Evolutionary conservation across 2,113 vertebrate genomes (phyloP).

Genomic region (Toxotes jaculatrix): DNA sequence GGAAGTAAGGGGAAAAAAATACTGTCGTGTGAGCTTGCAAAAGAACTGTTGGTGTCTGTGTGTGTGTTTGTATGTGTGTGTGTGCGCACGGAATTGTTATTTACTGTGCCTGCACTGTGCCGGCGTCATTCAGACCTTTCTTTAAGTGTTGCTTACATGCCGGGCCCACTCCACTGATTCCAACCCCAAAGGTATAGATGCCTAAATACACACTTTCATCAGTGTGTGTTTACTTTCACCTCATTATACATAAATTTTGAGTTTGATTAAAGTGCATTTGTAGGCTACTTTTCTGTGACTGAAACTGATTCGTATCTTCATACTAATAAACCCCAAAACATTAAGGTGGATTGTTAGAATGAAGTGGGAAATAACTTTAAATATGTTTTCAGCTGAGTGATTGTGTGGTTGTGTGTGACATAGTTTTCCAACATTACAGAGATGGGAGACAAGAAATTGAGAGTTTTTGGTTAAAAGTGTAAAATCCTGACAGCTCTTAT

Average conservation of each 20-base stretch:
- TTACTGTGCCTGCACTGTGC: background rate
- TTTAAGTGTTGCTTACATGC: background rate
- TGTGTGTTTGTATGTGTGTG: conserved; percentile 31
- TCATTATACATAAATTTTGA: background rate
- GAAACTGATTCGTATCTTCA: background rate
- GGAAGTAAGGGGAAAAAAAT: conserved; percentile 25
- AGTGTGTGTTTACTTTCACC: conserved; percentile 5
- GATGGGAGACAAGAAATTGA: background rate
- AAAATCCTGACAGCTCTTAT: background rate
- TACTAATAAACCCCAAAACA: background rate
- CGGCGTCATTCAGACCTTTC: conserved; percentile 24
- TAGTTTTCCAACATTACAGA: background rate
- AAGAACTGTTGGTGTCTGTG: conserved; percentile 1
- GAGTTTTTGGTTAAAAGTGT: background rate
- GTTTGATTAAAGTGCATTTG: background rate
- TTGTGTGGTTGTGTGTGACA: background rate
- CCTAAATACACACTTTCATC: background rate
- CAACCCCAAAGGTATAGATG: background rate
- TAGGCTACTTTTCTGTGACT: background rate
- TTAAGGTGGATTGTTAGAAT: background rate
- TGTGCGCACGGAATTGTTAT: background rate
- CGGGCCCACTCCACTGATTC: conserved; percentile 25
- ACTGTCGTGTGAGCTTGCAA: background rate
- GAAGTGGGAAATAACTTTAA: background rate
- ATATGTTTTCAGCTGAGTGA: background rate